Evolutionary conservation across 2,888 invertebrate genomes (phyloP), one percentile per base, ranked within the genome.

Genomic region (Ormyrus pomaceus): DNA sequence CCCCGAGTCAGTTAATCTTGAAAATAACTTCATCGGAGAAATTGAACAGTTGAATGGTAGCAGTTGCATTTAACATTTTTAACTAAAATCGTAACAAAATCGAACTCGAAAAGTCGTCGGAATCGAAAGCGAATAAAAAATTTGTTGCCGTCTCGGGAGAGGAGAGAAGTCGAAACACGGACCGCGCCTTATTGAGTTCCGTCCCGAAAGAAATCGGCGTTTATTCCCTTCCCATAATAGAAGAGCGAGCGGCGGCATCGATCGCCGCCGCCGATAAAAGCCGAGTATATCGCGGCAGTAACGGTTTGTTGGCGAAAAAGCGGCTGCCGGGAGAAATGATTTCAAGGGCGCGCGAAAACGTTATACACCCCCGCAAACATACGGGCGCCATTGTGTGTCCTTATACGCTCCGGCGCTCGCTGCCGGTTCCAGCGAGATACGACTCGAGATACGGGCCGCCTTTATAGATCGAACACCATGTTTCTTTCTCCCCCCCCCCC

Each of bases 331-430:
- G 64, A 62, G 64, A 74, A 79, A 82, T 70, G 76, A 74, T 70
- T 78, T 79, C 50, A 62, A 19, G 13, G 59, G 55, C 50, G 50
- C 45, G 58, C 9, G 56, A 19, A 45, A 64, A 79, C 85, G 84
- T 86, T 87, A 84, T 85, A 88, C 87, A 87, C 87, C 86, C 87
- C 87, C 87, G 87, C 87, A 88, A 88, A 88, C 88, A 88, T 88
- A 88, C 87, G 87, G 88, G 86, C 76, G 84, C 85, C 85, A 88
- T 89, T 89, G 88, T 88, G 86, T 83, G 85, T 84, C 86, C 86
- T 85, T 84, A 85, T 85, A 84, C 83, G 82, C 80, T 85, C 81
- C 80, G 84, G 83, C 53, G 45, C 8, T 55, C 83, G 80, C 83
- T 70, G 83, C 34, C 59, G 59, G 53, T 51, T 61, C 53, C 53